Percentiles rank a stretch among this genome's conserved stretches.
Conservation (phyloP, 2,797 vertebrate genomes). For the Falco biarmicus region DNA sequence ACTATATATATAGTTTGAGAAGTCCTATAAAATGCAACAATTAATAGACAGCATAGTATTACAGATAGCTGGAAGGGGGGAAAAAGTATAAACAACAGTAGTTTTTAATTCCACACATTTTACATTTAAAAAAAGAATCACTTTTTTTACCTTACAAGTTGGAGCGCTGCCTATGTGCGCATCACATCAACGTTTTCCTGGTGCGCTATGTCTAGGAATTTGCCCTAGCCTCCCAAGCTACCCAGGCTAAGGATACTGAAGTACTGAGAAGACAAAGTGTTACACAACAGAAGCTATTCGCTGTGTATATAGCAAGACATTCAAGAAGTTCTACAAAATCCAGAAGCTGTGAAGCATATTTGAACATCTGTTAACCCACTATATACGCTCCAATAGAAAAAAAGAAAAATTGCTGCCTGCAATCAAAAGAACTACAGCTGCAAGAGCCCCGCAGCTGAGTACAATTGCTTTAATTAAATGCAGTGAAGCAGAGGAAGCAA, state of each 20-base stretch:
- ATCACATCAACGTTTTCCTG: neutral
- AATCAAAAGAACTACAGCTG: neutral
- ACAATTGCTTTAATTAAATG: neutral
- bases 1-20: neutral
- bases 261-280: neutral
- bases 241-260: neutral
- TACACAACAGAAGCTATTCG: neutral
- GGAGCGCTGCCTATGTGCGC: neutral
- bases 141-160: neutral
- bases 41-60: neutral
- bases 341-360: neutral
- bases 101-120: neutral
- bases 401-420: neutral
- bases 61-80: neutral
- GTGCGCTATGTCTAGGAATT: neutral
- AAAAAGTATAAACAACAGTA: neutral
- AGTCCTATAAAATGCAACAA: neutral
- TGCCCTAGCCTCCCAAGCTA: neutral
- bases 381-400: neutral
- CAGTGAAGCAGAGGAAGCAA: neutral
- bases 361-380: neutral
- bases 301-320: neutral
- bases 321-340: neutral
- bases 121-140: neutral
- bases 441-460: neutral